A percentile compares a stretch with the other conserved stretches of the same genome.
These are phyloP conservation scores for Vireo griseus DNA, from an alignment of 2,797 vertebrate genomes.

Conservation along the genomic window DNA sequence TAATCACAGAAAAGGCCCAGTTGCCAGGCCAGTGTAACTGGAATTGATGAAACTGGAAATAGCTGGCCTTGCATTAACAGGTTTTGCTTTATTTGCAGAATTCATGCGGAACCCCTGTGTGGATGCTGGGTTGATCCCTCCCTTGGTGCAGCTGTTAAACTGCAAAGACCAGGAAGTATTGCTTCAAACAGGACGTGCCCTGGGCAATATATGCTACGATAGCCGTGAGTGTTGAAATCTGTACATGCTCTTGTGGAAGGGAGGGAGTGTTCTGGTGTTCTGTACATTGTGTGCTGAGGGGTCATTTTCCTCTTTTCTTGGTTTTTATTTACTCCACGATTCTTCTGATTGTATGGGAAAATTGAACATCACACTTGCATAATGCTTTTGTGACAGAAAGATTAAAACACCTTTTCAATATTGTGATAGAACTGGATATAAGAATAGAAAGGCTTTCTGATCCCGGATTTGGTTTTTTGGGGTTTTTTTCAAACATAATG, in stretches of 20 bases:
- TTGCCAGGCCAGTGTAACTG: background rate
- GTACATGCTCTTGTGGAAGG: background rate
- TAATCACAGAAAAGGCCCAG: background rate
- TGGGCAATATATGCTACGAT: conserved; percentile 99
- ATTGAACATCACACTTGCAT: background rate
- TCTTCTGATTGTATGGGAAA: background rate
- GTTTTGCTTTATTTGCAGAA: conserved; percentile 76
- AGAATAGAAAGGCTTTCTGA: background rate
- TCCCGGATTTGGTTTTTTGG: background rate
- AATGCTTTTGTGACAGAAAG: background rate
- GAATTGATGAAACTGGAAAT: background rate
- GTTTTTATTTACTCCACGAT: background rate
- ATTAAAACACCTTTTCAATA: background rate
- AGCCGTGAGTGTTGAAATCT: conserved; percentile 90
- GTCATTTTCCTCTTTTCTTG: background rate
- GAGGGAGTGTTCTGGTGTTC: background rate
- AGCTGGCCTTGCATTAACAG: background rate
- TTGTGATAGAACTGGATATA: background rate
- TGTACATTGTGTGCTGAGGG: background rate
- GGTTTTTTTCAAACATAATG: background rate
- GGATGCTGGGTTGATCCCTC: conserved; percentile 91
- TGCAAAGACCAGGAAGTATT: conserved; percentile 94
- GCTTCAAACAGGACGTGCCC: conserved; percentile 94
- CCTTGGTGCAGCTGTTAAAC: conserved; percentile 90
- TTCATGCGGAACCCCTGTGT: conserved; percentile 95